Conservation (phyloP, 2,888 invertebrate genomes). For the Microctonus aethiopoides region DNA sequence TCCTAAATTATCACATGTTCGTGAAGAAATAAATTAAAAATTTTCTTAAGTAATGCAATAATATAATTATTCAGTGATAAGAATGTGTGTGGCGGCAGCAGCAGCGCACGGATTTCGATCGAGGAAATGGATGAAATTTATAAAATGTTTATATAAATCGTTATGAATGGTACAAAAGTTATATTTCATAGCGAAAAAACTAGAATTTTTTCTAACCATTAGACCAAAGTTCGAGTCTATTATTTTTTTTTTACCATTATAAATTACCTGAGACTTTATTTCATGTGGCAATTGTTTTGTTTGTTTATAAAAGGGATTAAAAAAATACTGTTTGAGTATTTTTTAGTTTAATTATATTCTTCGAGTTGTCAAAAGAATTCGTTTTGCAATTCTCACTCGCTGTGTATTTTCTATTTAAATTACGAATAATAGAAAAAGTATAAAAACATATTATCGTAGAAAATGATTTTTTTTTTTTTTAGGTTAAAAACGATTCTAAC, state of each 20-base stretch:
- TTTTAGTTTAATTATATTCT: background rate
- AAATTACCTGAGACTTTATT: background rate
- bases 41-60: slow-evolving; percentile 15
- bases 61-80: slow-evolving; percentile 10
- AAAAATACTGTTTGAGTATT: background rate
- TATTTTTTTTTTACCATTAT: slow-evolving; percentile 14
- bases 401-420: background rate
- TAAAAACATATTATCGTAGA: background rate
- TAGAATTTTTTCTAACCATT: background rate
- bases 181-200: background rate
- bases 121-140: background rate
- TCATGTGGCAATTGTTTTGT: slow-evolving; percentile 7
- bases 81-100: slow-evolving; percentile 28
- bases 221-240: background rate
- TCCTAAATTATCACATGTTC: slow-evolving; percentile 54
- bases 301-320: slow-evolving; percentile 14
- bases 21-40: slow-evolving; percentile 39
- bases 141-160: slow-evolving; percentile 16
- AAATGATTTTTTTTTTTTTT: background rate
- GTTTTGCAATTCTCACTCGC: slow-evolving; percentile 1
- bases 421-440: background rate
- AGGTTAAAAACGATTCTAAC: background rate
- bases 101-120: background rate
- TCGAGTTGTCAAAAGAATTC: slow-evolving; percentile 28
- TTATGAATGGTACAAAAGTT: slow-evolving; percentile 21